These are phyloP conservation scores for Nezara viridula DNA, from an alignment of 2,888 invertebrate genomes.

Conservation along the genomic window DNA sequence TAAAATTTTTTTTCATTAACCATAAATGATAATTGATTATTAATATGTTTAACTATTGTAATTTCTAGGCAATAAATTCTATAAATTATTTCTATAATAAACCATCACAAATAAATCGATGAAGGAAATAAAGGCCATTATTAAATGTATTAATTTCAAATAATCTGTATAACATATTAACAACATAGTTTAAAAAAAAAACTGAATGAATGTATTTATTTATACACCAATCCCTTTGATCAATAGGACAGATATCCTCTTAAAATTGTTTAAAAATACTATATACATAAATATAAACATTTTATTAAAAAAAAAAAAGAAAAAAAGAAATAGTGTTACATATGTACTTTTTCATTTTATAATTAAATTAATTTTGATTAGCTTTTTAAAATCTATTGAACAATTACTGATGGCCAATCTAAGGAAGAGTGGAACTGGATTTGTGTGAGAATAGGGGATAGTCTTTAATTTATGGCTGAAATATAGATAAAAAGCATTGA, in stretches of 20 bases:
- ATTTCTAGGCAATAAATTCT: background rate
- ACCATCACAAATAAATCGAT: background rate
- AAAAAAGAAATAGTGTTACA: too few relatives aligned
- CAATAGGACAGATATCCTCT: background rate
- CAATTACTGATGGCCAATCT: too few relatives aligned
- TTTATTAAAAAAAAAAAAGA: too few relatives aligned
- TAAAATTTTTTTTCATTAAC: slow-evolving; percentile 69
- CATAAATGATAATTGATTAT: background rate
- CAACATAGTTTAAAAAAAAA: background rate
- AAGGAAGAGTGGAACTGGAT: too few relatives aligned
- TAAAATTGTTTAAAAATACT: too few relatives aligned
- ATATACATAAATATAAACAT: too few relatives aligned
- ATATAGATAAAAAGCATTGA: too few relatives aligned
- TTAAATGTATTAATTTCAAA: background rate
- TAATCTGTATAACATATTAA: background rate
- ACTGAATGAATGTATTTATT: background rate
- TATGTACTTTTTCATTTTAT: too few relatives aligned
- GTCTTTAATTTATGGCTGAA: too few relatives aligned
- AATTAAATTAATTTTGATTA: too few relatives aligned
- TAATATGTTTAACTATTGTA: background rate
- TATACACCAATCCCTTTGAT: slow-evolving; percentile 22
- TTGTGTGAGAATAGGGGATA: too few relatives aligned
- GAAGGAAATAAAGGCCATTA: slow-evolving; percentile 16
- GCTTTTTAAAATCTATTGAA: too few relatives aligned
- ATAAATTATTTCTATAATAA: background rate